phyloP scores from a whole-genome alignment of 2,113 vertebrate genomes.

The Geococcyx californianus region DNA sequence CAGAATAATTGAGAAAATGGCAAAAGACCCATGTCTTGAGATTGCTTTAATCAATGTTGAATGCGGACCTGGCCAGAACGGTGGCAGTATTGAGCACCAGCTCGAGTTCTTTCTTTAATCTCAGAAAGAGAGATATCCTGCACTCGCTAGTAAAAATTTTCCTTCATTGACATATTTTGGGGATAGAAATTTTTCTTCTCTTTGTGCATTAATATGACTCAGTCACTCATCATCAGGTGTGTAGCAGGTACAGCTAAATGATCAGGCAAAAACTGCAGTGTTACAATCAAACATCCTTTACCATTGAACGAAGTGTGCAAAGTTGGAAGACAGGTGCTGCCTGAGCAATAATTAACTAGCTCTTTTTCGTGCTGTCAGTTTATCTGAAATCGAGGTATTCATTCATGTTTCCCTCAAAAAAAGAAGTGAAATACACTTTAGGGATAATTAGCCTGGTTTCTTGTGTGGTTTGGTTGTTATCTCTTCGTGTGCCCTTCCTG shows the following conservation, averaged over 20 bases:
- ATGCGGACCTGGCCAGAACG: background rate
- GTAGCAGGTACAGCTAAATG: background rate
- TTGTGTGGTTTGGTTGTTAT: background rate
- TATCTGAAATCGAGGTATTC: background rate
- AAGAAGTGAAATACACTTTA: background rate
- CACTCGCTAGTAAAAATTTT: background rate
- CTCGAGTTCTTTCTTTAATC: background rate
- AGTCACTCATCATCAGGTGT: background rate
- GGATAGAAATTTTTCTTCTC: background rate
- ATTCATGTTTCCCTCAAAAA: background rate
- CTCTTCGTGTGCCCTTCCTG: background rate
- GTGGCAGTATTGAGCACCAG: background rate
- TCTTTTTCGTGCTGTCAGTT: background rate
- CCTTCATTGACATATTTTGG: background rate
- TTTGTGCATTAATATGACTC: background rate
- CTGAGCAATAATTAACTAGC: background rate
- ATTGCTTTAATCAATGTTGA: slow-evolving; percentile 26
- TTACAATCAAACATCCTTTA: background rate
- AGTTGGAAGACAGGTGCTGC: background rate
- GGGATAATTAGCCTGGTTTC: background rate
- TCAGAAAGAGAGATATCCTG: background rate
- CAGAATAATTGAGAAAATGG: background rate
- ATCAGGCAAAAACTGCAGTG: background rate
- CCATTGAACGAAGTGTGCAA: background rate
- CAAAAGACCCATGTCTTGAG: slow-evolving; percentile 1